Conservation (phyloP, 1,140 invertebrate genomes). For the Saccostrea glomerata region DNA sequence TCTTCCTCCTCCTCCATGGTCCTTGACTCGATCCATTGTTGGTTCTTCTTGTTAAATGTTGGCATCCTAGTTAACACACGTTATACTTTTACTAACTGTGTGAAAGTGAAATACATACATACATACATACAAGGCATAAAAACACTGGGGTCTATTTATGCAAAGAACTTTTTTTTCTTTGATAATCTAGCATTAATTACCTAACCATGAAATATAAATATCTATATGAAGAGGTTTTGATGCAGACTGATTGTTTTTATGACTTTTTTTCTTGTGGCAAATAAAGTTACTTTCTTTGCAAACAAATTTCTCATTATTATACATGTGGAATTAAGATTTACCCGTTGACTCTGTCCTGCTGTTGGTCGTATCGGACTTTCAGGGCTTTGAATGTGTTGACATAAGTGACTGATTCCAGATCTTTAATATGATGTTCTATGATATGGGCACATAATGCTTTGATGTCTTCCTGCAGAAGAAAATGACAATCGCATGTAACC, state of each 20-base stretch:
- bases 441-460: slow-evolving; percentile 96
- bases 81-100: neutral
- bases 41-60: slow-evolving; percentile 81
- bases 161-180: too few relatives aligned
- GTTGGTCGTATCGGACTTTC: slow-evolving; percentile 94
- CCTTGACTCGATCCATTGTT: slow-evolving; percentile 93
- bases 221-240: too few relatives aligned
- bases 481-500: neutral
- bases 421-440: slow-evolving; percentile 96
- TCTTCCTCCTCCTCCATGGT: slow-evolving; percentile 98
- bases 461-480: slow-evolving; percentile 89
- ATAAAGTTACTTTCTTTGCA: too few relatives aligned
- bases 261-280: too few relatives aligned
- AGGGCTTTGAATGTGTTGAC: slow-evolving; percentile 97
- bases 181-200: too few relatives aligned
- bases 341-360: slow-evolving; percentile 85
- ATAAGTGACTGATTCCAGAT: slow-evolving; percentile 95
- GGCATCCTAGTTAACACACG: slow-evolving; percentile 58
- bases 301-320: too few relatives aligned
- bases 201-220: too few relatives aligned
- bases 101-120: too few relatives aligned
- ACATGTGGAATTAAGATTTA: slow-evolving; percentile 46
- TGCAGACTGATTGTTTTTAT: too few relatives aligned
- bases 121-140: too few relatives aligned
- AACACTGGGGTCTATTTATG: too few relatives aligned